Percentiles rank a stretch among this genome's conserved stretches.
Evolutionary conservation across 2,888 invertebrate species (phyloP).

Genomic region (Tetrapedia diversipes): DNA sequence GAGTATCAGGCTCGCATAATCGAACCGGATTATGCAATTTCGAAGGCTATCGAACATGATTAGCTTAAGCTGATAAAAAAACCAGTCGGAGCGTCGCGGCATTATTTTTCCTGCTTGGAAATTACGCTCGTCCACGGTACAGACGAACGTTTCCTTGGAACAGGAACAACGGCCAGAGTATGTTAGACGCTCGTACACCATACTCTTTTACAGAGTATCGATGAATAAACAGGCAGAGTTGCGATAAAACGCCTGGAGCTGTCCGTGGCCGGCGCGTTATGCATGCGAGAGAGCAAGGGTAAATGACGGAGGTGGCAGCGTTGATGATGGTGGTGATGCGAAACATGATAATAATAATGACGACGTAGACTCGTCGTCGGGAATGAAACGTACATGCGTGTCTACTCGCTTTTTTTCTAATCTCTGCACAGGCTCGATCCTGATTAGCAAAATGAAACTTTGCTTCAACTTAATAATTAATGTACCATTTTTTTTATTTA

Average conservation of each 20-base stretch:
- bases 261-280: constrained; percentile 57
- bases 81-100: not conserved
- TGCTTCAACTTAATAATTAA: constrained; percentile 52
- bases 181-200: constrained; percentile 10
- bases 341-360: constrained; percentile 70
- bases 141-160: constrained; percentile 18
- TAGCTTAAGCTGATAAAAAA: not conserved
- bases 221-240: constrained; percentile 67
- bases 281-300: constrained; percentile 61
- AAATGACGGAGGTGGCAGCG: constrained; percentile 70
- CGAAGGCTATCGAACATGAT: constrained; percentile 12
- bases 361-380: constrained; percentile 64
- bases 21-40: constrained; percentile 17
- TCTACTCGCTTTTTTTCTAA: constrained; percentile 52
- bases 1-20: not conserved
- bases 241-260: constrained; percentile 66
- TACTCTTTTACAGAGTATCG: constrained; percentile 58
- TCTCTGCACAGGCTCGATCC: constrained; percentile 26
- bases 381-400: constrained; percentile 66
- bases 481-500: not conserved
- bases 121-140: constrained; percentile 14
- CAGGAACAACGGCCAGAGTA: constrained; percentile 30
- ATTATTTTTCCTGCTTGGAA: constrained; percentile 25
- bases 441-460: constrained; percentile 53
- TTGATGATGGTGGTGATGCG: constrained; percentile 69